phyloP scores from a whole-genome alignment of 2,113 vertebrate species.

The Rafetus swinhoei region DNA sequence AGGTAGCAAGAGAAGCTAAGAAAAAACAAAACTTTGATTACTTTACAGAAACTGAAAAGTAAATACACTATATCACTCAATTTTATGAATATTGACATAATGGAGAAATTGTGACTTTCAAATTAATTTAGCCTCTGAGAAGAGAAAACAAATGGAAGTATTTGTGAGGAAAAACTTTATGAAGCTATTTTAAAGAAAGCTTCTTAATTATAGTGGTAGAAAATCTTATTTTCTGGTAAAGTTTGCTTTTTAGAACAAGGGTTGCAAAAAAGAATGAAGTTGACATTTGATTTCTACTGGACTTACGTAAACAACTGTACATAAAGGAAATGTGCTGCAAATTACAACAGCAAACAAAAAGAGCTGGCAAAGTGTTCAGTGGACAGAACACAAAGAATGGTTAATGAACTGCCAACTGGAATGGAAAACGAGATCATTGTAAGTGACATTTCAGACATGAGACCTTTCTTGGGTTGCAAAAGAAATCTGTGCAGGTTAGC shows the following conservation, averaged over 20 bases:
- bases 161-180: constrained; percentile 57
- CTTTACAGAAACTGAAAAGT: constrained; percentile 30
- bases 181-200: constrained; percentile 69
- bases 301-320: constrained; percentile 59
- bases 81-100: constrained; percentile 41
- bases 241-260: constrained; percentile 67
- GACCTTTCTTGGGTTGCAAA: constrained; percentile 14
- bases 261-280: constrained; percentile 55
- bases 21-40: constrained; percentile 19
- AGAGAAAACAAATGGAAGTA: constrained; percentile 64
- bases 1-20: background rate
- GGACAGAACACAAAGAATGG: constrained; percentile 51
- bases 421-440: constrained; percentile 14
- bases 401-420: constrained; percentile 62
- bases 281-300: constrained; percentile 72
- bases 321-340: constrained; percentile 63
- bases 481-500: constrained; percentile 8
- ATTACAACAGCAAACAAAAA: constrained; percentile 66
- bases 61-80: constrained; percentile 25
- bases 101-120: constrained; percentile 37
- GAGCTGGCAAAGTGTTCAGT: constrained; percentile 55
- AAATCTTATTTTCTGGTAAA: constrained; percentile 64
- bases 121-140: constrained; percentile 60
- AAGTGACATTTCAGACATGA: constrained; percentile 29
- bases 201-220: constrained; percentile 65